These are phyloP conservation scores for Sabellastarte sp. DNA, from an alignment of 2,888 invertebrate species.

Conservation along the genomic window DNA sequence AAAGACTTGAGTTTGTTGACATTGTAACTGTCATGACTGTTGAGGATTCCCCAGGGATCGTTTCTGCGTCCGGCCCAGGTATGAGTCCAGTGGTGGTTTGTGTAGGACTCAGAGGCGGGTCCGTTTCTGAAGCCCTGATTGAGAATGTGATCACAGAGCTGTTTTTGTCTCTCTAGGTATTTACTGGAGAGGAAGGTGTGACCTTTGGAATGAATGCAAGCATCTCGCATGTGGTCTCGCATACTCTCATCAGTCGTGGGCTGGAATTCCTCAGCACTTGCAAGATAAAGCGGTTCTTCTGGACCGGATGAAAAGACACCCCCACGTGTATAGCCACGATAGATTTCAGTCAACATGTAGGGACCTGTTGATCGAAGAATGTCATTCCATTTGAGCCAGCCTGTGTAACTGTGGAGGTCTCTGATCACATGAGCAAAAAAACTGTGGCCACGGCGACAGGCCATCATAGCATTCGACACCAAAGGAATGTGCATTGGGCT, in stretches of 20 bases:
- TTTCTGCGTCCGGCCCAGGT: constrained; percentile 25
- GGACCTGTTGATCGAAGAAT: constrained; percentile 27
- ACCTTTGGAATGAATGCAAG: constrained; percentile 12
- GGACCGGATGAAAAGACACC: neutral
- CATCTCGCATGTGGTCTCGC: constrained; percentile 22
- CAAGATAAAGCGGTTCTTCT: constrained; percentile 9
- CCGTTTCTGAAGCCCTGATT: constrained; percentile 1
- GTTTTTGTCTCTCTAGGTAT: constrained; percentile 5
- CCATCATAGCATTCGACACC: constrained; percentile 30
- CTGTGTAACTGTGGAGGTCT: constrained; percentile 12
- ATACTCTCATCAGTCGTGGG: constrained; percentile 22
- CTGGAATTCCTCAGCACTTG: constrained; percentile 22
- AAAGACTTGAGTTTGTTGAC: too few species aligned
- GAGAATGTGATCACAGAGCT: constrained; percentile 13
- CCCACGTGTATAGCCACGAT: constrained; percentile 5
- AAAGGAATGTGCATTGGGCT: constrained; percentile 10
- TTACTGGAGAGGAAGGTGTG: constrained; percentile 2
- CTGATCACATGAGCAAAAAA: constrained; percentile 18
- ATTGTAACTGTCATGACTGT: too few species aligned
- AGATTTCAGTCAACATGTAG: constrained; percentile 20
- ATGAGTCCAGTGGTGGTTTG: constrained; percentile 28
- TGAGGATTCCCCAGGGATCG: too few species aligned
- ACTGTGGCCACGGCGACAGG: constrained; percentile 18
- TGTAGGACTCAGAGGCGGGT: constrained; percentile 10
- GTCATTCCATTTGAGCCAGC: constrained; percentile 13